Conservation (phyloP, 2,113 vertebrate species). For the Gymnogyps californianus region DNA sequence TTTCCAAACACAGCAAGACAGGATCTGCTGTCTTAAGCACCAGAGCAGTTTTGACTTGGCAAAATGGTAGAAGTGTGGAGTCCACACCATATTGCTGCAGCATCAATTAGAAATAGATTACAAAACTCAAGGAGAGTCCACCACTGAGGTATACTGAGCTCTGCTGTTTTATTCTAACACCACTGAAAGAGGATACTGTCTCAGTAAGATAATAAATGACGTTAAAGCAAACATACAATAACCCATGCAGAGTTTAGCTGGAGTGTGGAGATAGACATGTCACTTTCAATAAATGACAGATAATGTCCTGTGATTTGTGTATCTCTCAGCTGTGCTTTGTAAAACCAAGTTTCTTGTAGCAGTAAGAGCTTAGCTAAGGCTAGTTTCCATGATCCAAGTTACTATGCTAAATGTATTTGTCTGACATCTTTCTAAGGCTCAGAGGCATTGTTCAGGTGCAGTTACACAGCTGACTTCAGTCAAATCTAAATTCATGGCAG, state of each 20-base stretch:
- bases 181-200: background rate
- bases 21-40: background rate
- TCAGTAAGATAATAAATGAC: background rate
- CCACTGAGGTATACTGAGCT: background rate
- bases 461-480: background rate
- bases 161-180: background rate
- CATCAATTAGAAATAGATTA: background rate
- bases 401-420: background rate
- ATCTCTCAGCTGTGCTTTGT: background rate
- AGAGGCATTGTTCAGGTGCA: background rate
- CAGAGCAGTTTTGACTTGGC: background rate
- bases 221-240: background rate
- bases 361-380: background rate
- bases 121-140: background rate
- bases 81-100: background rate
- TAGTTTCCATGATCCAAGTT: background rate
- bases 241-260: background rate
- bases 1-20: background rate
- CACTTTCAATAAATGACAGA: background rate
- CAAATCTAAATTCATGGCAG: background rate
- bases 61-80: background rate
- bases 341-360: background rate
- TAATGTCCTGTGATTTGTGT: background rate
- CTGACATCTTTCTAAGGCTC: background rate
- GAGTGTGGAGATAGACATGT: background rate